phyloP scores from a whole-genome alignment of 1,140 invertebrate genomes.

The Euschistus heros region DNA sequence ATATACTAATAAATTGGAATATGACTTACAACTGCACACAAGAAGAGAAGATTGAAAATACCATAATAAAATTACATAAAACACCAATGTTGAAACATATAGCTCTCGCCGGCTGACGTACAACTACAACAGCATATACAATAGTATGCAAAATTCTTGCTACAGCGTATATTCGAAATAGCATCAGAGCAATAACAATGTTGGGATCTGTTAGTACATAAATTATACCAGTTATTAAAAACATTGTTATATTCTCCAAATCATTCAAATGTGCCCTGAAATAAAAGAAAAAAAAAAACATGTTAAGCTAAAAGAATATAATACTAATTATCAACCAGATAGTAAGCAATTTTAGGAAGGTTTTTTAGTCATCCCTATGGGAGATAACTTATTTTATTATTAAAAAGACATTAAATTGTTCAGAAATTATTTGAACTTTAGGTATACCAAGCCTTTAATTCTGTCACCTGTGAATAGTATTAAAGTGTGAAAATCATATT shows the following conservation, averaged over 20 bases:
- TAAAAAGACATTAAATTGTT: no score
- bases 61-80: slow-evolving; percentile 42
- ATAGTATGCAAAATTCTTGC: slow-evolving; percentile 48
- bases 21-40: slow-evolving; percentile 7
- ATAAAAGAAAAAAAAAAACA: slow-evolving; percentile 4
- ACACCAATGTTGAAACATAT: slow-evolving; percentile 42
- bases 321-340: background rate
- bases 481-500: no score
- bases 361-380: background rate
- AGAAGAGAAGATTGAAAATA: slow-evolving; percentile 28
- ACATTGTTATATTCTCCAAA: slow-evolving; percentile 60
- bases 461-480: no score
- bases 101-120: slow-evolving; percentile 47
- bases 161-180: slow-evolving; percentile 49
- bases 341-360: background rate
- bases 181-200: slow-evolving; percentile 37
- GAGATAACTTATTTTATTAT: no score
- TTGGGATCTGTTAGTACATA: slow-evolving; percentile 51
- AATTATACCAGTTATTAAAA: slow-evolving; percentile 48
- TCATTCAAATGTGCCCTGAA: slow-evolving; percentile 55
- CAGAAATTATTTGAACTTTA: no score
- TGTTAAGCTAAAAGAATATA: background rate
- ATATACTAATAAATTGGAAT: no score
- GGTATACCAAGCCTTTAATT: no score
- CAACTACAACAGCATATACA: slow-evolving; percentile 41